A percentile compares a stretch with the other conserved stretches of the same genome.
Conservation (phyloP, 2,888 invertebrate species). For the Monopis laevigella region DNA sequence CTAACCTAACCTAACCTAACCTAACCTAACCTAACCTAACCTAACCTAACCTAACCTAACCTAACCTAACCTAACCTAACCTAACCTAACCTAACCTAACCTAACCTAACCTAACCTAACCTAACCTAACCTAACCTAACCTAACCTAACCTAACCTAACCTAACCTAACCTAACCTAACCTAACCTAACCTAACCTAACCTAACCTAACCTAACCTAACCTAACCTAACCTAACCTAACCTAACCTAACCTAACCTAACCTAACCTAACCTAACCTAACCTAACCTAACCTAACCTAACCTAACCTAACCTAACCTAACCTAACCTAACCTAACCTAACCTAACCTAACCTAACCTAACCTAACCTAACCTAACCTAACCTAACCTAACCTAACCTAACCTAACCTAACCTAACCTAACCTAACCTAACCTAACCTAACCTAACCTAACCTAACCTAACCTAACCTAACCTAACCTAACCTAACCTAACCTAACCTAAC, state of each 20-base stretch:
- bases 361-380: constrained; percentile 10
- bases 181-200: constrained; percentile 7
- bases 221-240: constrained; percentile 7
- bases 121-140: constrained; percentile 7
- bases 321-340: not conserved
- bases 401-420: constrained; percentile 10
- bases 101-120: constrained; percentile 7
- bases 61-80: constrained; percentile 7
- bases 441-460: constrained; percentile 10
- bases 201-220: constrained; percentile 7
- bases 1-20: constrained; percentile 7
- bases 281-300: constrained; percentile 10
- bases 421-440: constrained; percentile 10
- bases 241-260: constrained; percentile 7
- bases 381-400: constrained; percentile 9
- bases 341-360: constrained; percentile 10
- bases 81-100: constrained; percentile 7
- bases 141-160: constrained; percentile 7
- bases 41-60: constrained; percentile 7
- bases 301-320: constrained; percentile 4
- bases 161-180: constrained; percentile 7
- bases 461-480: constrained; percentile 10
- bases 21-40: constrained; percentile 7
- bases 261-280: constrained; percentile 9
- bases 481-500: constrained; percentile 10